Base-by-base conservation (phyloP, 2,113 vertebrate genomes). In the Aphyosemion australe region DNA sequence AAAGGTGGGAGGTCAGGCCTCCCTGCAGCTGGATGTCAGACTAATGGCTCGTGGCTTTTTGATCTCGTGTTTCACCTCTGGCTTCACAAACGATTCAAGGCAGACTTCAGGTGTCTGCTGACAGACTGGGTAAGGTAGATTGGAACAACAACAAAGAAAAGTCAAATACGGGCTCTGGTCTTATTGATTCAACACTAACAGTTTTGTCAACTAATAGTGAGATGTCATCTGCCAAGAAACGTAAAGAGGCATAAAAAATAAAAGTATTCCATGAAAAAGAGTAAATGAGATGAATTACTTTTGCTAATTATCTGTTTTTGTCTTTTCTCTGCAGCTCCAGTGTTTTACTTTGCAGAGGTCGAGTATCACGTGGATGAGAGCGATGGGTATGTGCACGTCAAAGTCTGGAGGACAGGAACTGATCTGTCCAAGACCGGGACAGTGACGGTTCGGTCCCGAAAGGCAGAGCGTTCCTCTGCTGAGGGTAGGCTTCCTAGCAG, bases 401-500 rank as follows among this genome's bases (percentile, higher is more conserved):
- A 8, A 46, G 94, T 98, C 37, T 96, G 95, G 95, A 93, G 96
- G 72, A 92, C 90, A 0, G 97, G 97, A 37, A 94, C 94, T 0
- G 97, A 99, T 64, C 92, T 99, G 11, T 95, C 97, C 61, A 94
- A 89, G 83, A 42, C 91, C 0, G 94, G 94, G 0, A 92, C 94
- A 0, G 90, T 98, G 61, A 97, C 94, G 0, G 93, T 97, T 59
- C 91, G 94, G 13, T 99, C 97, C n/a, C 93, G 92, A 67, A 97
- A 95, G 62, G 92, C 92, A 0, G 93, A 96, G 7, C 94, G 93
- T 0, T 15, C 87, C 0, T 96, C 95, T 16, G 97, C 97, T 0
- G 93, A 96, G 52, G 96, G 97, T 98, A 68, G 91, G 91, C 11
- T 48, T 39, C 14, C 12, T 7, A 16, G 26, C 26, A 26, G 1